phyloP scores from a whole-genome alignment of 2,113 vertebrate genomes.

The Pollimyrus isidori region DNA sequence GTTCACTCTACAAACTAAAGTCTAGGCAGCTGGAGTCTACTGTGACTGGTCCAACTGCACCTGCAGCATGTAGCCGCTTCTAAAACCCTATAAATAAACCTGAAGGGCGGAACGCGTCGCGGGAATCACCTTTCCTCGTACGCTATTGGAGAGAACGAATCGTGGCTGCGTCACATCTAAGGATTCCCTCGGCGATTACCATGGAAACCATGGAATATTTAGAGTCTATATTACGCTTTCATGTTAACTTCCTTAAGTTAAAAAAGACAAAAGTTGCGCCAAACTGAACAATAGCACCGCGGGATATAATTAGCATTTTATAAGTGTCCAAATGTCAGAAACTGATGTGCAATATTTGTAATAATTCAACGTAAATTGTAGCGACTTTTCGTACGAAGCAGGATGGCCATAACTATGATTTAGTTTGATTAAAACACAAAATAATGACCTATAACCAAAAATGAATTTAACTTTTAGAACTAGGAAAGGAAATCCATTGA shows the following conservation, averaged over 20 bases:
- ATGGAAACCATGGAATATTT: slow-evolving; percentile 11
- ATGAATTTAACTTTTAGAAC: neutral
- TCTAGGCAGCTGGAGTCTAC: neutral
- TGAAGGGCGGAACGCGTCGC: slow-evolving; percentile 55
- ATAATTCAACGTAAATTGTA: neutral
- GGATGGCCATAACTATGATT: neutral
- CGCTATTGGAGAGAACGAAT: slow-evolving; percentile 47
- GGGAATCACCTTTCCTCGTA: slow-evolving; percentile 53
- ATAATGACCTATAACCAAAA: neutral
- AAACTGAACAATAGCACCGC: neutral
- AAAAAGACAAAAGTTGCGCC: neutral
- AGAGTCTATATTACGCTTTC: neutral
- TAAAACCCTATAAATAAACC: slow-evolving; percentile 53
- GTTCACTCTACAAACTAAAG: neutral
- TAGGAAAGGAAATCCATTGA: neutral
- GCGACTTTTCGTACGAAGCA: neutral
- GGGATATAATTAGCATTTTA: neutral
- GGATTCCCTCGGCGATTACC: slow-evolving; percentile 28
- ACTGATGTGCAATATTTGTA: neutral
- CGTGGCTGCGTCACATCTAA: slow-evolving; percentile 23
- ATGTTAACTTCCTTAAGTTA: neutral
- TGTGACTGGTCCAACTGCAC: slow-evolving; percentile 23
- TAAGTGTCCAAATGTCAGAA: neutral
- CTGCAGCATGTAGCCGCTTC: slow-evolving; percentile 20
- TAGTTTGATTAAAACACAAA: neutral